Percentiles rank a stretch among this genome's conserved stretches.
Conservation (phyloP, 2,113 vertebrate species). For the Tyto alba region DNA sequence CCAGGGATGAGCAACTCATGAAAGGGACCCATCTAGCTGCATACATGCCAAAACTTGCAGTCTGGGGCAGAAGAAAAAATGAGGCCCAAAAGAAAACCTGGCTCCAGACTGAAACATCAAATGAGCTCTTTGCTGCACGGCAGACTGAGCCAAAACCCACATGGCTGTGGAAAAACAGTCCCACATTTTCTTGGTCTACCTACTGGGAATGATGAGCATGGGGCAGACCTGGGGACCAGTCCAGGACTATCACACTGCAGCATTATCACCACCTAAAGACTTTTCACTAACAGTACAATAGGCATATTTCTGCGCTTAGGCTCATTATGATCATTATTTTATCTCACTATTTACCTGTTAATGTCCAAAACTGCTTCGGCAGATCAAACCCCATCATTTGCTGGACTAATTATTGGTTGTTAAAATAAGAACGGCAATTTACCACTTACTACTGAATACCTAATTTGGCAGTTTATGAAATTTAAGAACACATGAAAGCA, state of each 20-base stretch:
- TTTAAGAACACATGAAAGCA: conserved; percentile 30
- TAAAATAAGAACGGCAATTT: conserved; percentile 17
- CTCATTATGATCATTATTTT: background rate
- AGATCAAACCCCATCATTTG: background rate
- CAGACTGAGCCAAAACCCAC: background rate
- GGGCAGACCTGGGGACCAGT: background rate
- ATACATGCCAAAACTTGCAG: background rate
- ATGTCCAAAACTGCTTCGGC: background rate
- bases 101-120: background rate
- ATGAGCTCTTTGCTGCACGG: background rate
- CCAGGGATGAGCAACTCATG: background rate
- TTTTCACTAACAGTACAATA: background rate
- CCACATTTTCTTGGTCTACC: background rate
- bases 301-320: background rate
- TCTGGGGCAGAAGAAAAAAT: background rate
- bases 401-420: background rate
- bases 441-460: background rate
- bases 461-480: conserved; percentile 37
- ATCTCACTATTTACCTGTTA: background rate
- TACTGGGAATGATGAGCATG: background rate
- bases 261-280: background rate
- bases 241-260: background rate
- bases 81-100: background rate
- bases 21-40: background rate
- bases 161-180: background rate